A percentile compares a stretch with the other conserved stretches of the same genome.
phyloP scores from a whole-genome alignment of 2,888 invertebrate genomes.

The Latrodectus elegans region DNA sequence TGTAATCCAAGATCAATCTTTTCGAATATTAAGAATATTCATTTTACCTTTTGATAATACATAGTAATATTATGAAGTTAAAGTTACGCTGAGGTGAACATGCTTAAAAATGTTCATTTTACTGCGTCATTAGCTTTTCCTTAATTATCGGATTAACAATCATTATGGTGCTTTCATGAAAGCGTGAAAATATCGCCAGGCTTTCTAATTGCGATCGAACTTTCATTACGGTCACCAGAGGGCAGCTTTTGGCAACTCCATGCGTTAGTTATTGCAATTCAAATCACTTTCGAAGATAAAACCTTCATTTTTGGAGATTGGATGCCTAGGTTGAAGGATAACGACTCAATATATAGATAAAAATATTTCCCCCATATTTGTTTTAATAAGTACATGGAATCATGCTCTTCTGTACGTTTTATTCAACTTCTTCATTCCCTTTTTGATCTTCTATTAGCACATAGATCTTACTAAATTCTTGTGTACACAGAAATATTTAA shows the following conservation, averaged over 20 bases:
- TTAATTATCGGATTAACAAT: conserved; percentile 59
- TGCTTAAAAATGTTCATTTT: conserved; percentile 47
- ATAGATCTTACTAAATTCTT: too few relatives aligned
- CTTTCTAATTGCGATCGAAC: conserved; percentile 48
- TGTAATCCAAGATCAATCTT: too few relatives aligned
- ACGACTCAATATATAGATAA: conserved; percentile 14
- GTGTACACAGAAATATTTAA: too few relatives aligned
- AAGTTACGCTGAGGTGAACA: conserved; percentile 27
- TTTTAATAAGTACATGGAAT: too few relatives aligned
- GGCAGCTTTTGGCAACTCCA: not conserved
- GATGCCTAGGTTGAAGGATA: conserved; percentile 26
- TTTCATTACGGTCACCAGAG: conserved; percentile 39
- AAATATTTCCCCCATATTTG: not conserved
- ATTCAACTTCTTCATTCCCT: too few relatives aligned
- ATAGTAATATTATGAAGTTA: conserved; percentile 34
- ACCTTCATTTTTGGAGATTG: not conserved
- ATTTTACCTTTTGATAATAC: not conserved
- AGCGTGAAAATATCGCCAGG: conserved; percentile 38
- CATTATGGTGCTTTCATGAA: conserved; percentile 49
- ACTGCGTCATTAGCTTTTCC: conserved; percentile 53
- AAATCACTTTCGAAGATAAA: conserved; percentile 29
- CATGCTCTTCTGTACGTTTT: too few relatives aligned
- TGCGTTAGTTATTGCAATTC: conserved; percentile 24
- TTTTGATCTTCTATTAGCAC: too few relatives aligned
- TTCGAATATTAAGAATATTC: too few relatives aligned